phyloP scores from a whole-genome alignment of 2,888 invertebrate genomes.

The Nematopogon swammerdamellus region DNA sequence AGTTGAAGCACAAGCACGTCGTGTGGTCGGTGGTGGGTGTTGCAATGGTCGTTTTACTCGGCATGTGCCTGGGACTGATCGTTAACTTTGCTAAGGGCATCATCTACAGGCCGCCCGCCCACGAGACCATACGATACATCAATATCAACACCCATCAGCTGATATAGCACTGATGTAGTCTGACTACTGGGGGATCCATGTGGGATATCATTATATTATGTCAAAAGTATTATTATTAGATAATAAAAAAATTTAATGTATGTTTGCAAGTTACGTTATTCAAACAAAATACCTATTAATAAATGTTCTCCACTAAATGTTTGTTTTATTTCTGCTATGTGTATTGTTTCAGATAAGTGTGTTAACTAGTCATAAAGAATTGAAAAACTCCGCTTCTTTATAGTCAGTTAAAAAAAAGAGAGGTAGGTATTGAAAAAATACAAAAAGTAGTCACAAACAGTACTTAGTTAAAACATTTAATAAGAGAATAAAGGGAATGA shows the following conservation, averaged over 20 bases:
- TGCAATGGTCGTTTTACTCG: conserved; percentile 29
- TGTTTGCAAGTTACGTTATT: too few relatives aligned
- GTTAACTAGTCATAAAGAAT: too few relatives aligned
- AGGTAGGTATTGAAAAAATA: conserved; percentile 1
- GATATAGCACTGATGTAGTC: neutral
- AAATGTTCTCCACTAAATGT: too few relatives aligned
- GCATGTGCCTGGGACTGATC: conserved; percentile 36
- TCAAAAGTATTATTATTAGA: too few relatives aligned
- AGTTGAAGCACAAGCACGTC: conserved; percentile 38
- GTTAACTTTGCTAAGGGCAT: conserved; percentile 31
- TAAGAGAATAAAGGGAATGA: neutral
- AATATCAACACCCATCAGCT: conserved; percentile 28
- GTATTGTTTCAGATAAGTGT: too few relatives aligned
- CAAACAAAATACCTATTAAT: too few relatives aligned
- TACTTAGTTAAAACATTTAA: too few relatives aligned
- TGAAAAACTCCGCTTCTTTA: too few relatives aligned
- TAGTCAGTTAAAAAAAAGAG: too few relatives aligned
- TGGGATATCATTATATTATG: conserved; percentile 9
- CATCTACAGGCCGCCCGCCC: conserved; percentile 31
- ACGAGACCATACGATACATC: conserved; percentile 36
- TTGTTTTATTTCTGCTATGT: too few relatives aligned
- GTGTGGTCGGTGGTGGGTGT: conserved; percentile 45
- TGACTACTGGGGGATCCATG: conserved; percentile 32
- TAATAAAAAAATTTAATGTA: too few relatives aligned
- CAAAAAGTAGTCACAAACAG: conserved; percentile 33